Percentiles rank a stretch among this genome's conserved stretches.
phyloP scores from a whole-genome alignment of 2,797 vertebrate species.

The Schizothorax lantsangensis region DNA sequence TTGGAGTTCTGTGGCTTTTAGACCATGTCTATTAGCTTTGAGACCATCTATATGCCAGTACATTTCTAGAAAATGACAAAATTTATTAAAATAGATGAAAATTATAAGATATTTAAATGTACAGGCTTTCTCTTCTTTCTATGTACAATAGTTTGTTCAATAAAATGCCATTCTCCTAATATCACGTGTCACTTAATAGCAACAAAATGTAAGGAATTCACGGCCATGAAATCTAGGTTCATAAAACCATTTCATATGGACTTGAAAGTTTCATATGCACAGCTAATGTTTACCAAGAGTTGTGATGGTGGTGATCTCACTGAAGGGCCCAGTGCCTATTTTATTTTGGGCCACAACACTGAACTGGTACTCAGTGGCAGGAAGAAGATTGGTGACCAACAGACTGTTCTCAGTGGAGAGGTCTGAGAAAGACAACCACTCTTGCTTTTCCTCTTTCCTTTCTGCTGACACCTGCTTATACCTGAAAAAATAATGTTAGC shows the following conservation, averaged over 20 bases:
- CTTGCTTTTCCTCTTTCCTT: slow-evolving; percentile 72
- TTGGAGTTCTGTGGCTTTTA: neutral
- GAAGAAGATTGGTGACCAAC: slow-evolving; percentile 83
- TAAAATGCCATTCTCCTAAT: neutral
- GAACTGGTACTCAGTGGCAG: slow-evolving; percentile 88
- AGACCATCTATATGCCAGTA: neutral
- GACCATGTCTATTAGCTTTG: neutral
- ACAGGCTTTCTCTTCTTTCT: neutral
- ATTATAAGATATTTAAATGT: neutral
- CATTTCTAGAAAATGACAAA: neutral
- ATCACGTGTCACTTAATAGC: neutral
- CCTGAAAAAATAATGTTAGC: slow-evolving; percentile 72
- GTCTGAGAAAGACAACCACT: slow-evolving; percentile 86
- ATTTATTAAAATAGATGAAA: neutral
- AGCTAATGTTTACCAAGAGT: slow-evolving; percentile 78
- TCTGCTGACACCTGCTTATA: slow-evolving; percentile 79
- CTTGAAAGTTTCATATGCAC: neutral
- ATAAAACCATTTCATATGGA: neutral
- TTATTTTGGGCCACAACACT: slow-evolving; percentile 91
- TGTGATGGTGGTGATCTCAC: slow-evolving; percentile 80
- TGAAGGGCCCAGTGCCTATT: slow-evolving; percentile 92
- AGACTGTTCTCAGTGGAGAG: slow-evolving; percentile 74
- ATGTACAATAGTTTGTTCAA: neutral
- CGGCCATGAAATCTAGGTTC: neutral
- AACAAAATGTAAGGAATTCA: neutral